Conservation (phyloP, 2,113 vertebrate genomes). For the Poeciliopsis turrubarensis region DNA sequence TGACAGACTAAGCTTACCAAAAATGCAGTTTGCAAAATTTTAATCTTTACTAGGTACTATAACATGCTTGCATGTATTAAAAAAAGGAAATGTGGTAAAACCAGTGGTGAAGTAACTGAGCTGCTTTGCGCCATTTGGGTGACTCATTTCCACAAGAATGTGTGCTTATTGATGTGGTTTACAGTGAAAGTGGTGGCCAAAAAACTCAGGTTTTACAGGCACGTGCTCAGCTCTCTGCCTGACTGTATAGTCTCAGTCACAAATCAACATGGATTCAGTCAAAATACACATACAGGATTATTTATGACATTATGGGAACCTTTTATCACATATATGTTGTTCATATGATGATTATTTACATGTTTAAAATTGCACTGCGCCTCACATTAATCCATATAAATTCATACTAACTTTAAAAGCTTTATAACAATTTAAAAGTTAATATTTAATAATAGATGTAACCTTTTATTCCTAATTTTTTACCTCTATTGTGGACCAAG, state of each 20-base stretch:
- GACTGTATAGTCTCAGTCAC: neutral
- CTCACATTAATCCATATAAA: neutral
- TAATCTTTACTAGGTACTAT: slow-evolving; percentile 31
- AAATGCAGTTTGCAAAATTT: slow-evolving; percentile 51
- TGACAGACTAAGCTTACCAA: slow-evolving; percentile 39
- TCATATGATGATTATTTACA: neutral
- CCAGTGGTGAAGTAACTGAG: slow-evolving; percentile 48
- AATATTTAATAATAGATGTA: too few species aligned
- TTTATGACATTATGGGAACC: neutral
- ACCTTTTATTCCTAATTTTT: too few species aligned
- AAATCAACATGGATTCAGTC: neutral
- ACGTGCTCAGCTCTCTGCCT: neutral
- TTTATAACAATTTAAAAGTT: neutral
- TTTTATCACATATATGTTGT: neutral
- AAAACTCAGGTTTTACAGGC: slow-evolving; percentile 24
- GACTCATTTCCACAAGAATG: slow-evolving; percentile 74
- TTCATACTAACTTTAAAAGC: neutral
- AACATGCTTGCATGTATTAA: slow-evolving; percentile 40
- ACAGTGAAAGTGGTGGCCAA: slow-evolving; percentile 60
- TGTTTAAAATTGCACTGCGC: neutral
- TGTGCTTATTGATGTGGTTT: slow-evolving; percentile 61
- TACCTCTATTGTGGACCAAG: too few species aligned
- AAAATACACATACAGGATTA: neutral
- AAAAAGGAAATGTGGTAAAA: slow-evolving; percentile 36
- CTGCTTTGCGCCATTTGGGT: slow-evolving; percentile 27